Conservation (phyloP, 2,888 invertebrate genomes). For the Phanerotoma sp. region DNA sequence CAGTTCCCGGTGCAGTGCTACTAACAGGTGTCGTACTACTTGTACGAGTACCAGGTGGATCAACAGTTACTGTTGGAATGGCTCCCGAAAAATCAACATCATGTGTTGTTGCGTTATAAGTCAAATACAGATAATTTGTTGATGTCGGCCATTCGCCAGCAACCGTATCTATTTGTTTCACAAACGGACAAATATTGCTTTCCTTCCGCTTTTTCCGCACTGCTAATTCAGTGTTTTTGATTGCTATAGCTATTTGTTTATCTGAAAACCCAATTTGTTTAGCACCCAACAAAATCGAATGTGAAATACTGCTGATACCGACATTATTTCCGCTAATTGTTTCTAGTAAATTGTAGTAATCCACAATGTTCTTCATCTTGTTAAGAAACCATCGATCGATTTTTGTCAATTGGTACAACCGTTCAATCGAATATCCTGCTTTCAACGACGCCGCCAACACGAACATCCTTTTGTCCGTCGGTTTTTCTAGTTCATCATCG, state of each 20-base stretch:
- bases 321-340: slow-evolving; percentile 46
- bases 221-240: slow-evolving; percentile 85
- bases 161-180: slow-evolving; percentile 98
- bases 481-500: slow-evolving; percentile 84
- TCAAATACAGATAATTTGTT: slow-evolving; percentile 98
- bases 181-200: slow-evolving; percentile 76
- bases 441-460: slow-evolving; percentile 92
- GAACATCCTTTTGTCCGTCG: slow-evolving; percentile 97
- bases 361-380: slow-evolving; percentile 90
- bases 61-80: too few species aligned
- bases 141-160: slow-evolving; percentile 99
- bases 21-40: too few species aligned
- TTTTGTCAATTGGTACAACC: slow-evolving; percentile 88
- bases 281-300: slow-evolving; percentile 70
- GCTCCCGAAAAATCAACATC: slow-evolving; percentile 85
- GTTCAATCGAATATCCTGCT: slow-evolving; percentile 77
- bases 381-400: slow-evolving; percentile 97
- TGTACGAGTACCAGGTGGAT: too few species aligned
- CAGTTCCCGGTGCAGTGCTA: too few species aligned
- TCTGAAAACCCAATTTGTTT: slow-evolving; percentile 97
- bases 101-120: slow-evolving; percentile 86
- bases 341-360: slow-evolving; percentile 70
- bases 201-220: slow-evolving; percentile 77
- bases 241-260: slow-evolving; percentile 87
- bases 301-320: slow-evolving; percentile 65